Evolutionary conservation across 2,888 invertebrate genomes (phyloP), one percentile per base, ranked within the genome.

Genomic region (Leptinotarsa peninsularis): DNA sequence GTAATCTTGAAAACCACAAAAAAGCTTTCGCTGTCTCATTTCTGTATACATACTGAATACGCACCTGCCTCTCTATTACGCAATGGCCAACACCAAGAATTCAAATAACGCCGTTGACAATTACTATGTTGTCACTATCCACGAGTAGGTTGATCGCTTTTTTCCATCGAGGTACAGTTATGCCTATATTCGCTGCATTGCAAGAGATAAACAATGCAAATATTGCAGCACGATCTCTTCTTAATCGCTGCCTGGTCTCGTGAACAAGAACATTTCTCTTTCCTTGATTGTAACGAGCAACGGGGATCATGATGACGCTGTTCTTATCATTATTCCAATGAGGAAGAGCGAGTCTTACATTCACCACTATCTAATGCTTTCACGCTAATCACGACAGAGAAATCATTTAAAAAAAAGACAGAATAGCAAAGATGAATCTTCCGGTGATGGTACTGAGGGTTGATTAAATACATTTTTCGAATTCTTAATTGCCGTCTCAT

Each of bases 21-120:
- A 33, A 10, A 33, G 0, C 33, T 33, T 33, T 33, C n/a, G n/a
- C 3, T 10, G 43, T 10, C 43, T 43, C 58, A 18, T 0, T 58
- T 58, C 18, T 21, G 18, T 23, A 58, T 0, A 23, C 14, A 23
- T 1, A 4, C 63, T 43, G 13, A 43, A 63, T 63, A 63, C 63
- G 17, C 43, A 7, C 63, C 63, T 63, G 63, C 17, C 33, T 43
- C 18, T 56, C n/a, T 5, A 70, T 76, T 76, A 73, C 69, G 76
- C 70, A 76, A 76, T 73, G 50, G 70, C 54, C 60, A 70, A 73
- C 76, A 73, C 70, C 76, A 76, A 76, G 76, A 76, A 76, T 76
- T 76, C 70, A 54, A 76, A 73, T 69, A 72, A 75, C 75, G 66
- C 52, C 49, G 50, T 75, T 60, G 63, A 72, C 68, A 68, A 67